Base-by-base conservation (phyloP, 1,140 invertebrate genomes). In the Heterodera carotae region DNA sequence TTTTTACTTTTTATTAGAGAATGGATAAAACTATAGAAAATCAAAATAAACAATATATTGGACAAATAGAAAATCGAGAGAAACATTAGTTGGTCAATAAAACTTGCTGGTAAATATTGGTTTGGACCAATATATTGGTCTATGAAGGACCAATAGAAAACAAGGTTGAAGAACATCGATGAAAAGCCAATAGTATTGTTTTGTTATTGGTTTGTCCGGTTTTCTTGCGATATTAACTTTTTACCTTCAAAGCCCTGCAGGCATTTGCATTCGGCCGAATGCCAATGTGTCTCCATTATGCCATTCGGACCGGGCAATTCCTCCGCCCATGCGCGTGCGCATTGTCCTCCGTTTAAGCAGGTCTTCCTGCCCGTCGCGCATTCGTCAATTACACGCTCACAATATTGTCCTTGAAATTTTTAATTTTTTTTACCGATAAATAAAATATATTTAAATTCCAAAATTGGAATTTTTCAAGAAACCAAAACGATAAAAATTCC, bases 281-380 rank as follows among this genome's bases (percentile, higher is more conserved):
- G 69, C 68, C 76, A 48, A 22, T 62, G 62, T 34, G 48, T 93
- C 86, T 27, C 53, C 53, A 73, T 22, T 29, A 31, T 64, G n/a
- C 33, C 64, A 29, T 59, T 60, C 10, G 6, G 34, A 34, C 64
- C 94, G 95, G 77, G 91, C 90, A 29, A 91, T 89, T 59, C 95
- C 95, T 36, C 92, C 91, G 87, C 92, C 97, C 1, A 95, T 95
- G 85, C 93, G 92, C 6, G 92, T 91, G 86, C 95, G 97, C 53
- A 93, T 91, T 84, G 95, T 97, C 81, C 92, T 89, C 84, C 92
- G 96, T 88, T 93, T 92, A 83, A 95, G 95, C 80, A 95, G 93
- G 76, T 93, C 88, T 89, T 95, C 93, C n/a, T 39, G 29, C 76
- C 76, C 25, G n/a, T 39, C 2, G 43, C n/a, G 67, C 79, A 80